Percentiles rank a stretch among this genome's conserved stretches.
Evolutionary conservation across 2,797 vertebrate genomes (phyloP).

Genomic region (Furcifer pardalis): DNA sequence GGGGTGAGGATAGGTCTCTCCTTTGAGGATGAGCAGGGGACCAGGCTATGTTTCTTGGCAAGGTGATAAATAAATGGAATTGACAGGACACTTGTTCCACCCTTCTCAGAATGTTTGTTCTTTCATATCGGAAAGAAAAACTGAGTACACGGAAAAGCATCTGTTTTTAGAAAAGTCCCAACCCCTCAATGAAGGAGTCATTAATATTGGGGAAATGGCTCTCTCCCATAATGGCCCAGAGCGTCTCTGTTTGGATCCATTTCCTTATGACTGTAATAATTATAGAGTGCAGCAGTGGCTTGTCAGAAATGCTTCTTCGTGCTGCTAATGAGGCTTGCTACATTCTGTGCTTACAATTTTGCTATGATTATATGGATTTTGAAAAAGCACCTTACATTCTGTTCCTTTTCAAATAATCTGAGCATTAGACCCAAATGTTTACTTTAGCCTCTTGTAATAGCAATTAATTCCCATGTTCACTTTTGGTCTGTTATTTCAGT

Average conservation of each 20-base stretch:
- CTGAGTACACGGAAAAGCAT: not conserved
- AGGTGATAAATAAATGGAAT: not conserved
- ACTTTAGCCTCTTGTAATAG: not conserved
- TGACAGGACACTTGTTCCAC: not conserved
- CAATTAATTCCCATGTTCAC: not conserved
- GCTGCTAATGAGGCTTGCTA: not conserved
- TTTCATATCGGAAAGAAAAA: not conserved
- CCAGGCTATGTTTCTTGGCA: not conserved
- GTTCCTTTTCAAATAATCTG: conserved; percentile 5
- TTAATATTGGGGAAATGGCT: conserved; percentile 14
- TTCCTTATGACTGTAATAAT: not conserved
- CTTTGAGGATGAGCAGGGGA: not conserved
- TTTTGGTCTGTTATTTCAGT: not conserved
- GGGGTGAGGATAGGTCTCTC: not conserved
- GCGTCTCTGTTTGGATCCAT: conserved; percentile 33
- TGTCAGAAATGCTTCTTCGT: not conserved
- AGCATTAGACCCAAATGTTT: not conserved
- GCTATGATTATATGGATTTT: conserved; percentile 1
- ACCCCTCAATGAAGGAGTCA: not conserved
- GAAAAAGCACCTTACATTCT: not conserved
- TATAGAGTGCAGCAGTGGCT: not conserved
- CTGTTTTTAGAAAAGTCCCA: not conserved
- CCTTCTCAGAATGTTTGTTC: not conserved
- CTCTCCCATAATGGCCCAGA: conserved; percentile 28
- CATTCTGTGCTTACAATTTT: not conserved